phyloP scores from a whole-genome alignment of 2,797 vertebrate genomes.

The Petrocephalus schoutedeni region DNA sequence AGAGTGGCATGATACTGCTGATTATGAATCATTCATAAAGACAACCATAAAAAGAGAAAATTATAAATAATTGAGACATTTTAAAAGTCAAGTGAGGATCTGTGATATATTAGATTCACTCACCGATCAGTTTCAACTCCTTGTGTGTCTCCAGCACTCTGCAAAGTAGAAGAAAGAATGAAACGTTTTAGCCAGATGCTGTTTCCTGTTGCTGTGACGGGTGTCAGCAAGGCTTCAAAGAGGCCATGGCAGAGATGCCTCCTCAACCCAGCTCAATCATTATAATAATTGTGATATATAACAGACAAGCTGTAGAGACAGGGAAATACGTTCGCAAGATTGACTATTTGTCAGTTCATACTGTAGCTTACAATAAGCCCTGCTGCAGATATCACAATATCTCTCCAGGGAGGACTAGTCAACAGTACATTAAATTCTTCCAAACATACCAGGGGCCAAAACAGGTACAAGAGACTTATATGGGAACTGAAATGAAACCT shows the following conservation, averaged over 20 bases:
- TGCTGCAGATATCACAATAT: not conserved
- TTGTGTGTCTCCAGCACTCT: constrained; percentile 29
- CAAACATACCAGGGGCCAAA: not conserved
- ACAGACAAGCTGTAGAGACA: not conserved
- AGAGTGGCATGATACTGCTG: not conserved
- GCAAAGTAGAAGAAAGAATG: not conserved
- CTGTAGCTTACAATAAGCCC: not conserved
- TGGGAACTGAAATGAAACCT: not conserved
- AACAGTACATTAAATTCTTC: not conserved
- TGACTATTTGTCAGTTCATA: not conserved
- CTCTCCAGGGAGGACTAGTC: not conserved
- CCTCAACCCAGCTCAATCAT: not conserved
- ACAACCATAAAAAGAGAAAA: not conserved
- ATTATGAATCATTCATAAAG: not conserved
- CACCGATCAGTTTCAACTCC: constrained; percentile 25
- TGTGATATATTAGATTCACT: not conserved
- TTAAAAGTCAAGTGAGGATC: not conserved
- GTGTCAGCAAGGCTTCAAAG: not conserved
- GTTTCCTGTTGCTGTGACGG: not conserved
- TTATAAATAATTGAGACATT: not conserved
- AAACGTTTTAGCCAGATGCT: not conserved
- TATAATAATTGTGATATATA: not conserved
- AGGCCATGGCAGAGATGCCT: not conserved
- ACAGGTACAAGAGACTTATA: not conserved
- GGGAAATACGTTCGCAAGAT: not conserved